Percentiles rank a stretch among this genome's conserved stretches.
These are phyloP conservation scores for Dicerorhinus sumatrensis DNA, from an alignment of 2,113 vertebrate genomes.

Conservation along the genomic window DNA sequence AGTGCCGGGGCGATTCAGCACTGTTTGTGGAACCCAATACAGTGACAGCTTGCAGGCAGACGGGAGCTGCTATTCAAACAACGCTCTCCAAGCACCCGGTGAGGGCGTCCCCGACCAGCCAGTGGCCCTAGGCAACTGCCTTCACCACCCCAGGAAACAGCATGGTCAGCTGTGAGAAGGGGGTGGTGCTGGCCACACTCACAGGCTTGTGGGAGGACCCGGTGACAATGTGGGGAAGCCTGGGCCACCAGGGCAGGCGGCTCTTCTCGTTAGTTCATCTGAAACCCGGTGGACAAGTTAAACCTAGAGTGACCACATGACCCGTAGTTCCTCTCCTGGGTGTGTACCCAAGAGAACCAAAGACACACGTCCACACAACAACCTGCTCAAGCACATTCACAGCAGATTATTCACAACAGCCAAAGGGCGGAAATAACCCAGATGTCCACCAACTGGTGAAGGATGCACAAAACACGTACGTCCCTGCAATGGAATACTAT, in stretches of 20 bases:
- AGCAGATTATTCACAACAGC: neutral
- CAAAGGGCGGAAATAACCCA: too few relatives aligned
- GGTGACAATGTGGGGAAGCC: neutral
- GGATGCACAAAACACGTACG: neutral
- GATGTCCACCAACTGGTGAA: neutral
- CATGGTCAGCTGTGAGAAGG: neutral
- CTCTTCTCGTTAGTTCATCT: neutral
- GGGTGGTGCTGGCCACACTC: neutral
- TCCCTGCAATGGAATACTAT: too few relatives aligned
- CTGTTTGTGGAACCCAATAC: slow-evolving; percentile 64
- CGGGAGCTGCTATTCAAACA: slow-evolving; percentile 27
- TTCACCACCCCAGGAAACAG: neutral
- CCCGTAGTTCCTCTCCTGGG: neutral
- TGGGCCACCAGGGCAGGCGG: neutral
- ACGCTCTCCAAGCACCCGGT: neutral
- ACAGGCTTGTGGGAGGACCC: neutral
- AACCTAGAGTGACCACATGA: neutral
- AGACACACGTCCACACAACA: neutral
- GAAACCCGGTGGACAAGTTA: neutral
- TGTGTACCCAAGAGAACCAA: too few relatives aligned
- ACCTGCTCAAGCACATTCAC: neutral
- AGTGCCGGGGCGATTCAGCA: neutral
- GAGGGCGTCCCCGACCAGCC: neutral
- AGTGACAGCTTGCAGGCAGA: slow-evolving; percentile 64
- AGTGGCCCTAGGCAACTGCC: neutral